These are phyloP conservation scores for Muscicapa adusta DNA, from an alignment of 2,113 vertebrate species.

Conservation along the genomic window DNA sequence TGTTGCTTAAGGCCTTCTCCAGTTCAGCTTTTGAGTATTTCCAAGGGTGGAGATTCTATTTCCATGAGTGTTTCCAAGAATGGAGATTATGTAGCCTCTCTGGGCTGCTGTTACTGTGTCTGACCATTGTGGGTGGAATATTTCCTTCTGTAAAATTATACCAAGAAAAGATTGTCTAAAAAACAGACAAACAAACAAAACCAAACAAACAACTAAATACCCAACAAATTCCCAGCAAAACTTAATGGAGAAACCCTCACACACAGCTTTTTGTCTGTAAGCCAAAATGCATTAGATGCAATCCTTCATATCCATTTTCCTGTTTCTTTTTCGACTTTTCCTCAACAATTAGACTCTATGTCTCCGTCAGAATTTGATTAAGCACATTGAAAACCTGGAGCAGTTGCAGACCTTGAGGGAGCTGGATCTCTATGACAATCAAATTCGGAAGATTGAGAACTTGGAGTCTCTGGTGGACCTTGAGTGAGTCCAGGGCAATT, in stretches of 20 bases:
- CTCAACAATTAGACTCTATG: slow-evolving; percentile 83
- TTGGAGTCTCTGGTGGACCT: slow-evolving; percentile 85
- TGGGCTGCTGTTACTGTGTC: not conserved
- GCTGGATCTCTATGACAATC: slow-evolving; percentile 97
- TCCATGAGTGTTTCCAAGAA: not conserved
- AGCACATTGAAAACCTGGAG: slow-evolving; percentile 92
- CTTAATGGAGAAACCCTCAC: rapidly evolving
- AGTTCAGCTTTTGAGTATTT: not conserved
- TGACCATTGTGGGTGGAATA: not conserved
- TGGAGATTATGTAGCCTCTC: not conserved
- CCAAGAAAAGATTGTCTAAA: not conserved
- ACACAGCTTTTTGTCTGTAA: not conserved
- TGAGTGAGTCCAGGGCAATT: slow-evolving; percentile 80
- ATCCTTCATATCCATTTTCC: not conserved
- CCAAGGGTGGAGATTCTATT: not conserved
- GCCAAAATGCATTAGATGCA: not conserved
- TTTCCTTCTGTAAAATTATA: not conserved
- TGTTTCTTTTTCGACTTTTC: not conserved
- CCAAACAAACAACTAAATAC: not conserved
- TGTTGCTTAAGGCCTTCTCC: not conserved
- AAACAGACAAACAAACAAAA: not conserved
- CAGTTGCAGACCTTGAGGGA: slow-evolving; percentile 82
- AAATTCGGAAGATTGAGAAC: slow-evolving; percentile 92
- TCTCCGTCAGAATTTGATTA: slow-evolving; percentile 94
- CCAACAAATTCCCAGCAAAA: not conserved